Conservation (phyloP, 1,140 invertebrate genomes). For the Drosophila ohnishii region DNA sequence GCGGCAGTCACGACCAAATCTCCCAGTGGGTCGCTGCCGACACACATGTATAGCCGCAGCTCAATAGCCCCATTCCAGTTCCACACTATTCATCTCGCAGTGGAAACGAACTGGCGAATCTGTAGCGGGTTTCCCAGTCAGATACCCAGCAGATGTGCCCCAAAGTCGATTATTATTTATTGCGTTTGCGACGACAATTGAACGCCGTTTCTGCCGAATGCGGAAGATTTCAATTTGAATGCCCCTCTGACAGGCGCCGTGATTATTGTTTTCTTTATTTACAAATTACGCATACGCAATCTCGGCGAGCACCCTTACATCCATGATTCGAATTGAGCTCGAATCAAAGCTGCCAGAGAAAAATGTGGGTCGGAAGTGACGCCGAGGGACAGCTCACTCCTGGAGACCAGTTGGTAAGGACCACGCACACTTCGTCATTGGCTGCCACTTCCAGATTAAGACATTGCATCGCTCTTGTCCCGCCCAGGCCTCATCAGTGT, state of each 20-base stretch:
- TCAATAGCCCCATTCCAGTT: conserved; percentile 44
- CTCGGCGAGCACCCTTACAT: conserved; percentile 3
- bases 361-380: conserved; percentile 12
- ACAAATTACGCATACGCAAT: conserved; percentile 54
- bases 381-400: not conserved
- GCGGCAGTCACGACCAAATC: conserved; percentile 42
- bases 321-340: conserved; percentile 23
- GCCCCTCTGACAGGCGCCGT: not conserved
- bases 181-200: conserved; percentile 40
- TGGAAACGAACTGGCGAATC: conserved; percentile 17
- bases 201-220: conserved; percentile 47
- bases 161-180: conserved; percentile 42
- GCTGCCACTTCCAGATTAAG: conserved; percentile 11
- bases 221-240: conserved; percentile 53
- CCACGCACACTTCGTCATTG: conserved; percentile 6
- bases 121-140: conserved; percentile 11
- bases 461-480: conserved; percentile 6
- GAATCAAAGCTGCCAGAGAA: conserved; percentile 4
- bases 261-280: conserved; percentile 38
- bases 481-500: conserved; percentile 16
- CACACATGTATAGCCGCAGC: conserved; percentile 7
- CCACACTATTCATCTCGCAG: conserved; percentile 32
- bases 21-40: conserved; percentile 30
- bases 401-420: not conserved
- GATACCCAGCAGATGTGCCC: conserved; percentile 35